phyloP scores from a whole-genome alignment of 2,888 invertebrate species.

The Diplazon laetatorius region DNA sequence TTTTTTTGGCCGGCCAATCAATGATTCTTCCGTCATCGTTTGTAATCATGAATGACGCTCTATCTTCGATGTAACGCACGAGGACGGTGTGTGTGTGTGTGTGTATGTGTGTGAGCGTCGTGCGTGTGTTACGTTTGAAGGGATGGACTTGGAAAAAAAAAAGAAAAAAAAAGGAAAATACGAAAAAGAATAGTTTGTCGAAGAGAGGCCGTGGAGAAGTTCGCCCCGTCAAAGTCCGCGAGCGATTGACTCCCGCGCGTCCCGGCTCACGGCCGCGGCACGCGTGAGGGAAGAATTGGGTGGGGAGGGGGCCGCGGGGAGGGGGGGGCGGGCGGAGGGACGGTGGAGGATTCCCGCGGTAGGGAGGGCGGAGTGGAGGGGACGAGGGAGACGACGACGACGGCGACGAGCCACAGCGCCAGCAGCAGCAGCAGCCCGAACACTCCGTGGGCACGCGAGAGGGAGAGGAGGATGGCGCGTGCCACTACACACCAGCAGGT shows the following conservation, averaged over 20 bases:
- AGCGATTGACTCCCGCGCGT: slow-evolving; percentile 81
- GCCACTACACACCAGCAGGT: slow-evolving; percentile 81
- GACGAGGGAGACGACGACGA: slow-evolving; percentile 77
- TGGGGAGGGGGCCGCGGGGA: slow-evolving; percentile 72
- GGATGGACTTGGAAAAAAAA: too few relatives aligned
- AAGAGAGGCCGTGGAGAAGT: slow-evolving; percentile 50
- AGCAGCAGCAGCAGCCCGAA: slow-evolving; percentile 82
- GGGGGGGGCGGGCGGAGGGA: slow-evolving; percentile 71
- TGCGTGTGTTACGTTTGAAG: too few relatives aligned
- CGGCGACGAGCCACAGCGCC: slow-evolving; percentile 71
- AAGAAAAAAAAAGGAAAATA: slow-evolving; percentile 12
- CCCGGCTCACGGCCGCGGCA: slow-evolving; percentile 76
- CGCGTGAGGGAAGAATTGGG: slow-evolving; percentile 76
- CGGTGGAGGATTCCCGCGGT: slow-evolving; percentile 71
- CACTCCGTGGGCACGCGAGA: slow-evolving; percentile 68
- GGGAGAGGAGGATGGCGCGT: slow-evolving; percentile 79
- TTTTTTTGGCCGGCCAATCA: too few relatives aligned
- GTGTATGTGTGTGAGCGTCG: too few relatives aligned
- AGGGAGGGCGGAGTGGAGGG: slow-evolving; percentile 68
- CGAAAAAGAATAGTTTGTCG: not conserved
- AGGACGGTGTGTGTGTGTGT: too few relatives aligned
- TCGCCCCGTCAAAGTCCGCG: slow-evolving; percentile 80
- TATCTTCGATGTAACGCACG: too few relatives aligned
- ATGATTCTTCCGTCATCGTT: too few relatives aligned
- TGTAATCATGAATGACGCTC: too few relatives aligned